Base-by-base conservation (phyloP, 2,888 invertebrate genomes). In the Elaeidobius kamerunicus region DNA sequence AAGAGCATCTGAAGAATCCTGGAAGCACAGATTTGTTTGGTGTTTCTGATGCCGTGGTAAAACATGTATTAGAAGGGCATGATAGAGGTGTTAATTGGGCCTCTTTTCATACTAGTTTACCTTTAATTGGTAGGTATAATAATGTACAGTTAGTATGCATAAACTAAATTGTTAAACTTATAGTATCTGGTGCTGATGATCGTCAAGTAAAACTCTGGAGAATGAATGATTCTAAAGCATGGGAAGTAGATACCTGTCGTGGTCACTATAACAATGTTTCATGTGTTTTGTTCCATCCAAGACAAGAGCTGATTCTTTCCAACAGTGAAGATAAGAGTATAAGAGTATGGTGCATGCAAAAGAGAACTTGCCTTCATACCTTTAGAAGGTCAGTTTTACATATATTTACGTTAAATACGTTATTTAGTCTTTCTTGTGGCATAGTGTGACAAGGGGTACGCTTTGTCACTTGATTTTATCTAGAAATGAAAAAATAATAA, bases 261-360 rank as follows among this genome's bases (percentile, higher is more conserved):
- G 99, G 99, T 0, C 99, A 99, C 72, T 99, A 98, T 78, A 96
- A 98, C 78, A 99, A 99, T 73, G 98, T 99, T 2, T 98, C 97
- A 0, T 97, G 97, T 69, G 95, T 91, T 0, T 75, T 96, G 36
- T 99, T 99, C 76, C 98, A 99, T 75, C 97, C 99, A 0, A 81
- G 95, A 14, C 94, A 97, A 72, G 99, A 99, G 69, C 78, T 98
- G 20, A 92, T 99, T 56, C 76, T 99, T 36, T 95, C 95, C 23
- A 98, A 99, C 75, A 91, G 97, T 14, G 99, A 99, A 74, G 98
- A 99, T 76, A 95, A 92, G 73, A 93, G 91, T 68, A 95, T 99
- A 63, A 81, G 98, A 1, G 95, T 99, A 1, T 99, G 99, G 99
- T 98, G 99, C 73, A 91, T 98, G 90, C 87, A 90, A 6, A 96